Evolutionary conservation across 2,888 invertebrate genomes (phyloP).

Genomic region (Cephus sareptanus): DNA sequence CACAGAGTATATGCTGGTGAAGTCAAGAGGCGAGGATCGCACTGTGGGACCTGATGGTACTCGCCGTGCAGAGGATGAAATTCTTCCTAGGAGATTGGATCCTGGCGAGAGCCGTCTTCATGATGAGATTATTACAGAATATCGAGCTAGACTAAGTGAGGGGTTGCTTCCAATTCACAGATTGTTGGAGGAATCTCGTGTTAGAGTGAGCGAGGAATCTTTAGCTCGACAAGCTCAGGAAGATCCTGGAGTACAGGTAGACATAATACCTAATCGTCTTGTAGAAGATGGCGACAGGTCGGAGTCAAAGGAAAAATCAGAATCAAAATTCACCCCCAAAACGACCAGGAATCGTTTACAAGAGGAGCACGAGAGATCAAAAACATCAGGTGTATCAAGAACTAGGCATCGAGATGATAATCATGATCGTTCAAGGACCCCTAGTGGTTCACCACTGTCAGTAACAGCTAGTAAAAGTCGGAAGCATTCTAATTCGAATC

Average conservation of each 20-base stretch:
- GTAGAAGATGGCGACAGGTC: constrained; percentile 14
- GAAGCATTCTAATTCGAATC: background rate
- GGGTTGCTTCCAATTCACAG: constrained; percentile 55
- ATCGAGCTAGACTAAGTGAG: constrained; percentile 49
- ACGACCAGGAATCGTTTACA: constrained; percentile 36
- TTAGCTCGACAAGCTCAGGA: constrained; percentile 38
- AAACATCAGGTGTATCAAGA: constrained; percentile 27
- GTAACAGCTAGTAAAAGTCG: background rate
- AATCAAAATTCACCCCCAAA: constrained; percentile 29
- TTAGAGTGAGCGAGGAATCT: constrained; percentile 56
- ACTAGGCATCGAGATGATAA: background rate
- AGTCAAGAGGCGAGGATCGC: constrained; percentile 18
- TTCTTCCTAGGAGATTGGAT: constrained; percentile 30
- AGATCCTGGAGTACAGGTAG: constrained; percentile 30
- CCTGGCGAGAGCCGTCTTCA: constrained; percentile 34
- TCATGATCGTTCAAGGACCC: background rate
- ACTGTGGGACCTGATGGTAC: background rate
- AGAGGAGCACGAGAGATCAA: constrained; percentile 37
- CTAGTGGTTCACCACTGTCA: background rate
- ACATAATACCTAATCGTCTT: constrained; percentile 27
- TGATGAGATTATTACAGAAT: constrained; percentile 54
- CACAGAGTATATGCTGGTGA: constrained; percentile 41
- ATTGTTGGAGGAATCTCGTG: constrained; percentile 53
- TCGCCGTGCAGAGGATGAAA: constrained; percentile 19
- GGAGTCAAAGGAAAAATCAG: background rate